Conservation (phyloP, 2,888 invertebrate genomes). For the Eurois occulta region DNA sequence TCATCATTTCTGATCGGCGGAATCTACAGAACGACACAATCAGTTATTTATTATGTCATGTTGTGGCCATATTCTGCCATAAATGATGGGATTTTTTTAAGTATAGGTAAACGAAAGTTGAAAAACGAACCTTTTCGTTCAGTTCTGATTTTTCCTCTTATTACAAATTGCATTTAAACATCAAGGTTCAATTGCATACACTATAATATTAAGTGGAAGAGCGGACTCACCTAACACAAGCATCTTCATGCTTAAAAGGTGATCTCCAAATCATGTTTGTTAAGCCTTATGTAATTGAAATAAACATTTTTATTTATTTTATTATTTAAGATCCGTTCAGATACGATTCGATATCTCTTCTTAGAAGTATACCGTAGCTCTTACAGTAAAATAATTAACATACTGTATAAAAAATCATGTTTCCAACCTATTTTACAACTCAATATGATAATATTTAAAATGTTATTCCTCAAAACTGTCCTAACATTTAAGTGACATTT, state of each 20-base stretch:
- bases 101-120: neutral
- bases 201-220: no score
- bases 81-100: neutral
- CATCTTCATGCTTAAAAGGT: no score
- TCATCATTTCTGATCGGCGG: neutral
- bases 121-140: neutral
- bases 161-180: neutral
- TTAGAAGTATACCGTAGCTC: neutral
- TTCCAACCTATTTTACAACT: slow-evolving; percentile 29
- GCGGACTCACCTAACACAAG: no score
- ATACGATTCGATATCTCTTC: neutral
- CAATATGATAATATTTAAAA: slow-evolving; percentile 21
- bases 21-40: neutral
- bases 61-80: neutral
- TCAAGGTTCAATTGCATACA: no score
- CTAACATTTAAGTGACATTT: slow-evolving; percentile 28
- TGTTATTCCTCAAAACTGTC: slow-evolving; percentile 1
- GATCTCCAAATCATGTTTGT: no score
- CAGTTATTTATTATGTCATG: neutral
- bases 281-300: no score
- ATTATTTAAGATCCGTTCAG: no score
- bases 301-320: no score
- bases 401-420: slow-evolving; percentile 16
- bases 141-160: neutral
- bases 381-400: slow-evolving; percentile 1